Conservation (phyloP, 2,797 vertebrate genomes). For the Spondyliosoma cantharus region DNA sequence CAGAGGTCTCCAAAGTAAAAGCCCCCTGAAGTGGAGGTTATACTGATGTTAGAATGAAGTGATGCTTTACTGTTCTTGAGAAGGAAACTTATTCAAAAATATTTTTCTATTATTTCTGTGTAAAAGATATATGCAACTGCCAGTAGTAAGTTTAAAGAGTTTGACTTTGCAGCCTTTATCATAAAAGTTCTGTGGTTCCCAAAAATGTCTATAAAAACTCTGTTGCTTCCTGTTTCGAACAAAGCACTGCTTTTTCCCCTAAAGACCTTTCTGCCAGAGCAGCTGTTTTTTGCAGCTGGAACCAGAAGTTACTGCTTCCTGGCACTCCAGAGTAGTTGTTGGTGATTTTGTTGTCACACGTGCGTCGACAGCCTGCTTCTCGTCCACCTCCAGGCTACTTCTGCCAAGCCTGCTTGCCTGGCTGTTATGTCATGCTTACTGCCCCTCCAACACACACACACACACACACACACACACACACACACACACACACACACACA, state of each 20-base stretch:
- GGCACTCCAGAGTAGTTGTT: not conserved
- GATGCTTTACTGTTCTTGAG: not conserved
- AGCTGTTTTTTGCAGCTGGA: constrained; percentile 13
- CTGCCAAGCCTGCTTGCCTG: constrained; percentile 24
- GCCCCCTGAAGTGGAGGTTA: not conserved
- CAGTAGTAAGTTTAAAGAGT: not conserved
- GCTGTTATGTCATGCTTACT: constrained; percentile 54
- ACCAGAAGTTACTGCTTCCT: not conserved
- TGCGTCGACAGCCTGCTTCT: constrained; percentile 31
- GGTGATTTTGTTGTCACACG: constrained; percentile 23
- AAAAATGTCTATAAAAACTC: not conserved
- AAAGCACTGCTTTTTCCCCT: not conserved
- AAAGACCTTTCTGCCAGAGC: not conserved
- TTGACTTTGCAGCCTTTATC: not conserved
- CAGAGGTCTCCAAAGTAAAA: constrained; percentile 41
- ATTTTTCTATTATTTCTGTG: not conserved
- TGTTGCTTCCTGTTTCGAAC: constrained; percentile 8
- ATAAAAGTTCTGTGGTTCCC: not conserved
- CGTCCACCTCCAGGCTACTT: constrained; percentile 42
- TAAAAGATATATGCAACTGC: not conserved
- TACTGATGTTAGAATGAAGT: not conserved
- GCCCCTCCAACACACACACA: constrained; percentile 14
- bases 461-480: constrained; percentile 29
- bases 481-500: constrained; percentile 26
- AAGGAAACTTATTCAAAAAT: no score